Percentiles rank a stretch among this genome's conserved stretches.
These are phyloP conservation scores for Oryzias javanicus DNA, from an alignment of 2,113 vertebrate species.

Conservation along the genomic window DNA sequence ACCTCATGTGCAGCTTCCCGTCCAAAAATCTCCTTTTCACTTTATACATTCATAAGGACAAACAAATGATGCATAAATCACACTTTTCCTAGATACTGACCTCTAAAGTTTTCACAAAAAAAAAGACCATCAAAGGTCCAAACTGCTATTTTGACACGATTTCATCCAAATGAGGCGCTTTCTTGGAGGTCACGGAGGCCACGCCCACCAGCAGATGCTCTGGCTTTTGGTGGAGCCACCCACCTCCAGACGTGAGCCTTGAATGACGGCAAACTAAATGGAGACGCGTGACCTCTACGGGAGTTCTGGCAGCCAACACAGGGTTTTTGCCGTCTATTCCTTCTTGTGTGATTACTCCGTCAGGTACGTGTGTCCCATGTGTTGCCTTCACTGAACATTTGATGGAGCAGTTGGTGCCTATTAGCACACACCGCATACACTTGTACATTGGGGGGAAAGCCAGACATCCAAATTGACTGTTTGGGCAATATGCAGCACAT, in stretches of 20 bases:
- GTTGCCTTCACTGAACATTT: not conserved
- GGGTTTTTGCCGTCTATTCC: not conserved
- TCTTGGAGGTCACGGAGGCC: constrained; percentile 37
- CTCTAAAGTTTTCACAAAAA: constrained; percentile 11
- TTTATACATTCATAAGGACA: not conserved
- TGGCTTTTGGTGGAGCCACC: constrained; percentile 36
- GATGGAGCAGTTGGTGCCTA: not conserved
- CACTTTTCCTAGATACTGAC: not conserved
- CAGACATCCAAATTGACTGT: too few relatives aligned
- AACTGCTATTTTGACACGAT: constrained; percentile 20
- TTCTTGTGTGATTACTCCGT: not conserved
- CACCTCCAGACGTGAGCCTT: constrained; percentile 51
- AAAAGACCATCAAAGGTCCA: constrained; percentile 33
- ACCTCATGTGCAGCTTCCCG: not conserved
- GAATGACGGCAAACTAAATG: constrained; percentile 51
- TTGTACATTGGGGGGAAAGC: not conserved
- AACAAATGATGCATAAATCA: not conserved
- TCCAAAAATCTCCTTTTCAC: too few relatives aligned
- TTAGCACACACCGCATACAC: not conserved
- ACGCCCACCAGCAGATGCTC: constrained; percentile 68
- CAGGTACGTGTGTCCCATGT: not conserved
- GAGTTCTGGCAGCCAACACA: constrained; percentile 13
- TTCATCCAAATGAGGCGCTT: constrained; percentile 36
- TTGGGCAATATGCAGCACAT: too few relatives aligned
- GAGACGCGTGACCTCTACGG: constrained; percentile 29